phyloP scores from a whole-genome alignment of 2,113 vertebrate genomes.

The Poeciliopsis prolifica region DNA sequence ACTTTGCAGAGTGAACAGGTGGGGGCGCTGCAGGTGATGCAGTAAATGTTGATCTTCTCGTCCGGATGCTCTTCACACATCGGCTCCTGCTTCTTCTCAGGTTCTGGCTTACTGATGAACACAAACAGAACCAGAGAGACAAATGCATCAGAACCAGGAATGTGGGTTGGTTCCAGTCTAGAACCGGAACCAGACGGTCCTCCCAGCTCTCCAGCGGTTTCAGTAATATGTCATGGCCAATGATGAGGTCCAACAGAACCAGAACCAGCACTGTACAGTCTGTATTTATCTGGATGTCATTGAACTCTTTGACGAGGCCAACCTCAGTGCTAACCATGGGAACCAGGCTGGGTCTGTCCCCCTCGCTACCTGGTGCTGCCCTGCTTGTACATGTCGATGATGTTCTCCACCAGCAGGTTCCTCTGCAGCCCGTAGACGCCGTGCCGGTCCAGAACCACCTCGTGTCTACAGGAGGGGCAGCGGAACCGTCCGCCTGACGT shows the following conservation, averaged over 20 bases:
- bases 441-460: conserved; percentile 93
- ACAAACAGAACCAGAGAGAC: not conserved
- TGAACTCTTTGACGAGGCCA: no score
- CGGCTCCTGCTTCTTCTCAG: conserved; percentile 84
- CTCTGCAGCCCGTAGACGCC: conserved; percentile 95
- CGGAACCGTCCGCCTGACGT: conserved; percentile 92
- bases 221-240: no score
- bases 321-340: no score
- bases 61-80: conserved; percentile 90
- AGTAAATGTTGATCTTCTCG: conserved; percentile 96
- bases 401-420: conserved; percentile 97
- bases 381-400: conserved; percentile 98
- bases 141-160: not conserved
- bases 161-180: not conserved
- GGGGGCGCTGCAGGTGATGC: conserved; percentile 88
- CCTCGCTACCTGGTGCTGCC: conserved; percentile 86
- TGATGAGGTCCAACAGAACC: no score
- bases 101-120: conserved; percentile 64
- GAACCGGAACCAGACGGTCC: no score
- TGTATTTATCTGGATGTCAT: no score
- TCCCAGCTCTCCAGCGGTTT: no score
- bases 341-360: no score
- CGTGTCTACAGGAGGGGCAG: conserved; percentile 94
- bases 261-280: no score
- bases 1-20: conserved; percentile 96